phyloP scores from a whole-genome alignment of 2,888 invertebrate genomes.

The Dynastes maya region DNA sequence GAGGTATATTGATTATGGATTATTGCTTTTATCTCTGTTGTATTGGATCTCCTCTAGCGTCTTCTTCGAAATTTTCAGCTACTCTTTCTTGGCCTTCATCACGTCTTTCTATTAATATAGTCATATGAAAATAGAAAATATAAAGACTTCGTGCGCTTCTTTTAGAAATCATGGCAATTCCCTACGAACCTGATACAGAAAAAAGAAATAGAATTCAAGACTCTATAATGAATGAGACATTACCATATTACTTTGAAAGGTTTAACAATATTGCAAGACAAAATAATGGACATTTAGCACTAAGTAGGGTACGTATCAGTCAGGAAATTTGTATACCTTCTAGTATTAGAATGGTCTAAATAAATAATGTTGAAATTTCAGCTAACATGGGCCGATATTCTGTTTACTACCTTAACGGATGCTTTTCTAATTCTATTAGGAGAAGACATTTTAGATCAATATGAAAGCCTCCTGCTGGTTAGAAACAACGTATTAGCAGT shows the following conservation, averaged over 20 bases:
- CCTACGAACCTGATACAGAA: slow-evolving; percentile 70
- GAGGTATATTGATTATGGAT: too few species aligned
- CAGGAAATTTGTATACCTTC: background rate
- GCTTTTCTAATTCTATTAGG: slow-evolving; percentile 4
- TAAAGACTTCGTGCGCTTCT: background rate
- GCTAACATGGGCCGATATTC: slow-evolving; percentile 20
- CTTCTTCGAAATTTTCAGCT: too few species aligned
- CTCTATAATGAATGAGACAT: slow-evolving; percentile 70
- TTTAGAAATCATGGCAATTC: slow-evolving; percentile 68
- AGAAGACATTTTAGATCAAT: background rate
- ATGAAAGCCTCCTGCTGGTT: background rate
- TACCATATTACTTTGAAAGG: slow-evolving; percentile 75
- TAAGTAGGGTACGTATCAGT: slow-evolving; percentile 60
- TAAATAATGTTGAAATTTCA: slow-evolving; percentile 11
- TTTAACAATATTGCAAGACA: slow-evolving; percentile 74
- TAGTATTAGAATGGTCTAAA: background rate
- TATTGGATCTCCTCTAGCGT: too few species aligned
- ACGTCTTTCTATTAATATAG: too few species aligned
- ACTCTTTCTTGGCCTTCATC: too few species aligned
- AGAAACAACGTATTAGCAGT: background rate
- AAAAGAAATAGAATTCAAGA: slow-evolving; percentile 72
- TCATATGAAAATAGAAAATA: background rate
- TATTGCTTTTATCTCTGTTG: too few species aligned
- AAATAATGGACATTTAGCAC: slow-evolving; percentile 75
- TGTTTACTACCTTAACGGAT: slow-evolving; percentile 8